Conservation (phyloP, 2,797 vertebrate species). For the Oophaga sylvatica region DNA sequence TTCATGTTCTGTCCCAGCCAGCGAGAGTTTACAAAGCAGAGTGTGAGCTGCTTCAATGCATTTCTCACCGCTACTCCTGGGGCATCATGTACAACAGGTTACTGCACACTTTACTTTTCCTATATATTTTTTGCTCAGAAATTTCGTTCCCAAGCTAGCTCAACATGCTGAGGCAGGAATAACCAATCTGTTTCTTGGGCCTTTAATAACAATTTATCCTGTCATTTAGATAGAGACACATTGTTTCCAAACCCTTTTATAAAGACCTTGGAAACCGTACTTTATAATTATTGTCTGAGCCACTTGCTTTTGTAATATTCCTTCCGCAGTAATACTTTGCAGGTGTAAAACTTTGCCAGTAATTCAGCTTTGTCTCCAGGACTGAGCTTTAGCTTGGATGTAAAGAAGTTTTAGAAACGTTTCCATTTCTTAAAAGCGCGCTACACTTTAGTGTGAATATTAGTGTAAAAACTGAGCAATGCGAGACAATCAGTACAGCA, state of each 20-base stretch:
- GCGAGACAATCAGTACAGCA: background rate
- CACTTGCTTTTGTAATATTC: background rate
- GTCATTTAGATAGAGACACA: background rate
- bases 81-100: background rate
- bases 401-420: background rate
- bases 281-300: conserved; percentile 20
- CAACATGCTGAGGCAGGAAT: background rate
- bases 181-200: background rate
- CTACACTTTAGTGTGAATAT: no score
- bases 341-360: background rate
- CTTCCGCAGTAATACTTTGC: background rate
- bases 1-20: conserved; percentile 15
- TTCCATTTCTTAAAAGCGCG: no score
- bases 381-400: no score
- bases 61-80: background rate
- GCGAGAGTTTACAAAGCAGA: background rate
- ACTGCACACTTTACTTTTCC: background rate
- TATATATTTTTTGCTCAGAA: background rate
- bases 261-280: conserved; percentile 15
- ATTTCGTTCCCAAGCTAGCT: background rate
- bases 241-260: conserved; percentile 26
- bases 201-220: conserved; percentile 10
- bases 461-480: no score
- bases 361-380: background rate
- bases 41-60: background rate